Evolutionary conservation across 2,797 vertebrate genomes (phyloP).

Genomic region (Xiphorhynchus erythropygius): DNA sequence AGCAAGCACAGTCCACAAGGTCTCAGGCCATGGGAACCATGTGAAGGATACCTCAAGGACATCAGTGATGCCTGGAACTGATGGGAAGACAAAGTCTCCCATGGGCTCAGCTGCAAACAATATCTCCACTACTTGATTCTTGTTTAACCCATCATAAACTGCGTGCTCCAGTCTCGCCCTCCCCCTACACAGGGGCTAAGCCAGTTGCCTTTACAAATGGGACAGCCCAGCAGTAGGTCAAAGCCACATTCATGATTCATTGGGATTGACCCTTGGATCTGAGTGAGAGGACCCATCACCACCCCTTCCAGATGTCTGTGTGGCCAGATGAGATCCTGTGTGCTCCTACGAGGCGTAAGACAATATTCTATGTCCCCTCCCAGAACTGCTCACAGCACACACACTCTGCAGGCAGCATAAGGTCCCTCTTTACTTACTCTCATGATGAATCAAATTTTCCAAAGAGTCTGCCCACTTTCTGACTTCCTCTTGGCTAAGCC

Average conservation of each 20-base stretch:
- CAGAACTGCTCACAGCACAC: neutral
- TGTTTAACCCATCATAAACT: neutral
- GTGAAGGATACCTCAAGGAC: neutral
- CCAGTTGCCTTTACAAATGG: neutral
- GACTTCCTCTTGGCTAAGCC: constrained; percentile 81
- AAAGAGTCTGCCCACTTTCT: constrained; percentile 90
- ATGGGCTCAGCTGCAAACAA: neutral
- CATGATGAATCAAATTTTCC: constrained; percentile 84
- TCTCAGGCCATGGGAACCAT: constrained; percentile 78
- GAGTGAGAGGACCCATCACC: neutral
- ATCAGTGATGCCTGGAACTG: neutral
- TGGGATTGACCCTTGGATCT: neutral
- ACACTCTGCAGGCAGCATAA: neutral
- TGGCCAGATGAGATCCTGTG: neutral
- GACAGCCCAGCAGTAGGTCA: neutral
- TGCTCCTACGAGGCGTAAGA: neutral
- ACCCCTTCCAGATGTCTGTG: neutral
- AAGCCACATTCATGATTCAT: neutral
- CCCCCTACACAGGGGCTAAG: neutral
- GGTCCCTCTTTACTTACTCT: constrained; percentile 79
- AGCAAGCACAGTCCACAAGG: constrained; percentile 70
- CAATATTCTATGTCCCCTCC: rapidly evolving
- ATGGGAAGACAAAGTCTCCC: neutral
- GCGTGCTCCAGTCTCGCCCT: neutral
- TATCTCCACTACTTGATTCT: neutral